Percentiles rank a stretch among this genome's conserved stretches.
These are phyloP conservation scores for Prosopocoilus inquinatus DNA, from an alignment of 2,888 invertebrate species.

Conservation along the genomic window DNA sequence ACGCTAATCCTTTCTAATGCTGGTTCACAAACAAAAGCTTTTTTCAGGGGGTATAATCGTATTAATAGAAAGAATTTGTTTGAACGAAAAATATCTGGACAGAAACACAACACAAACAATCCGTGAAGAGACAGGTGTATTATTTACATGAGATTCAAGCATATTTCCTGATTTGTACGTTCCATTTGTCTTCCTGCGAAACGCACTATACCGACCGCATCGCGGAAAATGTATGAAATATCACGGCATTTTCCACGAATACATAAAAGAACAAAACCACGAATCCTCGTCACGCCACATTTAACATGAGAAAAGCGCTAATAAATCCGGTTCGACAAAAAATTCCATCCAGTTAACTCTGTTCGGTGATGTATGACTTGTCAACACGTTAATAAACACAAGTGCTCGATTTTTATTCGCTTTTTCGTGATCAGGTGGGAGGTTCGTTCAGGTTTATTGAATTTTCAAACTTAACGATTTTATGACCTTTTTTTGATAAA, in stretches of 20 bases:
- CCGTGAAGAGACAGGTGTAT: too few relatives aligned
- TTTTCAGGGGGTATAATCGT: too few relatives aligned
- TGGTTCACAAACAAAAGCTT: too few relatives aligned
- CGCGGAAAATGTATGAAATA: not conserved
- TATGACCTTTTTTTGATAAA: too few relatives aligned
- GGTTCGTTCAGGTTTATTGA: too few relatives aligned
- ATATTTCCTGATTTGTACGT: not conserved
- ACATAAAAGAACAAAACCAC: slow-evolving; percentile 9
- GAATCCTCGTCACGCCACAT: slow-evolving; percentile 14
- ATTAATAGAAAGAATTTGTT: too few relatives aligned
- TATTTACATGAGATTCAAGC: too few relatives aligned
- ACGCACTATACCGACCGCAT: not conserved
- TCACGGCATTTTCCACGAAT: not conserved
- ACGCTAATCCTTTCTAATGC: too few relatives aligned
- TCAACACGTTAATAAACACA: slow-evolving; percentile 26
- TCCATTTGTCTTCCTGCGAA: not conserved
- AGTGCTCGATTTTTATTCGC: slow-evolving; percentile 2
- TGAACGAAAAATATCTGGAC: too few relatives aligned
- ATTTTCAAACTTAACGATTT: too few relatives aligned
- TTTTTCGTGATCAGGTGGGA: too few relatives aligned
- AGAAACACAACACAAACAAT: too few relatives aligned
- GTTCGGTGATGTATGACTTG: slow-evolving; percentile 30
- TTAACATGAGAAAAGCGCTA: slow-evolving; percentile 15
- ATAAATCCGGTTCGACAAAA: slow-evolving; percentile 10
- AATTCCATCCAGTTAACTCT: slow-evolving; percentile 20